These are phyloP conservation scores for Drosophila parthenogenetica DNA, from an alignment of 2,888 invertebrate genomes.

Conservation along the genomic window DNA sequence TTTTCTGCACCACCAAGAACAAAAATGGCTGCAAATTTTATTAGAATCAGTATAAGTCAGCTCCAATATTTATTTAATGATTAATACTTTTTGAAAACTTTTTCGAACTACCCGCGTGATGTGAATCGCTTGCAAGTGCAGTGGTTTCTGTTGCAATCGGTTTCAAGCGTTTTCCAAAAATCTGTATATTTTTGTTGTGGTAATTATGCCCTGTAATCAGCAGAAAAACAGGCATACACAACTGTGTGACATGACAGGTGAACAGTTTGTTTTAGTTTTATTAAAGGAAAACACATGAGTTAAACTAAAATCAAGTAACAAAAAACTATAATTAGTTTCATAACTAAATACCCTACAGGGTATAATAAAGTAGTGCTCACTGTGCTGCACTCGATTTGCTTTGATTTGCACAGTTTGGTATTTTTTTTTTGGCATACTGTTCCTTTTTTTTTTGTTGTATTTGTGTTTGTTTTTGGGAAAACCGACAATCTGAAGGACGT, in stretches of 20 bases:
- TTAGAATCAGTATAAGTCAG: no score
- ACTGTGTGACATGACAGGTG: neutral
- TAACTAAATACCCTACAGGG: constrained; percentile 17
- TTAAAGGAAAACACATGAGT: no score
- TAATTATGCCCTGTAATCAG: constrained; percentile 7
- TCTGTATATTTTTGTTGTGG: constrained; percentile 22
- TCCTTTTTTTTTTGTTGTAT: neutral
- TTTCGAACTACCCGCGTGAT: constrained; percentile 17
- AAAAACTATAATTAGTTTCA: no score
- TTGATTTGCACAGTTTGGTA: neutral
- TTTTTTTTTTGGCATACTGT: neutral
- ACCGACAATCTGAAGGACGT: constrained; percentile 56
- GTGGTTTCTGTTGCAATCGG: constrained; percentile 28
- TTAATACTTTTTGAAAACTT: neutral
- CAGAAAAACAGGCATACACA: neutral
- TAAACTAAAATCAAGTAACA: no score
- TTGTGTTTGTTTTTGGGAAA: constrained; percentile 26
- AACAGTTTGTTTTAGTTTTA: no score
- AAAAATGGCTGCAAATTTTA: no score
- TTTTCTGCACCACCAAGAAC: no score
- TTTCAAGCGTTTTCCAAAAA: constrained; percentile 28
- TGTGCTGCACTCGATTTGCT: neutral
- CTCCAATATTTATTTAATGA: no score
- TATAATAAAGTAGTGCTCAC: constrained; percentile 7
- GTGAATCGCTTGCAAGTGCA: constrained; percentile 16